Evolutionary conservation across 2,113 vertebrate genomes (phyloP).

Genomic region (Archocentrus centrarchus): DNA sequence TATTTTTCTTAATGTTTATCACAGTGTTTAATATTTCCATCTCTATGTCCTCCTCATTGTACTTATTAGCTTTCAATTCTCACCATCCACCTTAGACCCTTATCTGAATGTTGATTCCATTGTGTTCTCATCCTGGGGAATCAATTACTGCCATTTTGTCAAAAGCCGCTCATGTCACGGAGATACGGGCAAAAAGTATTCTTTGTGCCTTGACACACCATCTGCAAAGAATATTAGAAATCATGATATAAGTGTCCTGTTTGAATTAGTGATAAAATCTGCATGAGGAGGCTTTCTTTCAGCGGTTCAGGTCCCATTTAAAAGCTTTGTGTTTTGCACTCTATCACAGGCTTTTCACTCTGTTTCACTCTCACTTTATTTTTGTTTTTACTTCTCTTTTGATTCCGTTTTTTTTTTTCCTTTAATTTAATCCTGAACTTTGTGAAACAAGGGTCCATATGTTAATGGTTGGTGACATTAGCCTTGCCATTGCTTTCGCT

Average conservation of each 20-base stretch:
- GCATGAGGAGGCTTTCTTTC: not conserved
- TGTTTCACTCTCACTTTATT: not conserved
- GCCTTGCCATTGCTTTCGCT: not conserved
- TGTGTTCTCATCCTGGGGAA: not conserved
- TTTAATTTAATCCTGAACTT: not conserved
- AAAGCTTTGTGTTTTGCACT: not conserved
- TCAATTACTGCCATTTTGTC: not conserved
- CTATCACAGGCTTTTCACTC: not conserved
- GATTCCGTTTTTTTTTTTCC: not conserved
- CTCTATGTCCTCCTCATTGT: not conserved
- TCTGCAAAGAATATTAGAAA: not conserved
- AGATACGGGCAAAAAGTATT: not conserved
- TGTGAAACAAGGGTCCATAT: not conserved
- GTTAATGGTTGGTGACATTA: slow-evolving; percentile 3
- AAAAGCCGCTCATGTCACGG: not conserved
- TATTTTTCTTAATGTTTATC: not conserved
- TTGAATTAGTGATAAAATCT: slow-evolving; percentile 1
- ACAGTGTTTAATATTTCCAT: slow-evolving; percentile 1
- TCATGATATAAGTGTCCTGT: not conserved
- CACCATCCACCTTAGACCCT: not conserved
- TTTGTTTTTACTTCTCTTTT: too few species aligned
- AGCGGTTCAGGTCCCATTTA: not conserved
- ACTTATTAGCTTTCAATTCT: slow-evolving; percentile 9
- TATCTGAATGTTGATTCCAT: not conserved
- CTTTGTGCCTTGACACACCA: not conserved